Percentiles rank a stretch among this genome's conserved stretches.
Conservation (phyloP, 2,888 invertebrate species). For the Mythimna impura region DNA sequence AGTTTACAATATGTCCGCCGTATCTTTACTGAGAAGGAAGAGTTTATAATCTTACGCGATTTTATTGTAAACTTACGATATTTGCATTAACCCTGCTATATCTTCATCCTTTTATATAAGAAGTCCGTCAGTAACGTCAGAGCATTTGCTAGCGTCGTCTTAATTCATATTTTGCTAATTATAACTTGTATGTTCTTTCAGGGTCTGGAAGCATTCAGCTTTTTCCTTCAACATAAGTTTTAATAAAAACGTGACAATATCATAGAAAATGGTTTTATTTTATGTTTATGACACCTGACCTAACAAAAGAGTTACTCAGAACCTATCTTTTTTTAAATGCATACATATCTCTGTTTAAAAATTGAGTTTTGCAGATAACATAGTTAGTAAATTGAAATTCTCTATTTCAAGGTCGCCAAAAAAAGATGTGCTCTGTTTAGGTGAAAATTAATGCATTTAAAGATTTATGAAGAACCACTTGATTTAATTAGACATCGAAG, state of each 20-base stretch:
- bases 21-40: too few relatives aligned
- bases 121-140: background rate
- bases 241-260: conserved; percentile 1
- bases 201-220: conserved; percentile 2
- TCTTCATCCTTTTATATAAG: background rate
- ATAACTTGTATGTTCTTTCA: conserved; percentile 13
- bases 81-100: background rate
- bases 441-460: background rate
- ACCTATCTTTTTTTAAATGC: too few relatives aligned
- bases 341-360: background rate
- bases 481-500: background rate
- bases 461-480: background rate
- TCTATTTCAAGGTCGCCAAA: background rate
- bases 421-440: background rate
- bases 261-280: background rate
- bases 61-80: background rate
- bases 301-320: background rate
- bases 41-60: background rate
- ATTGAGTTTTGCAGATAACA: background rate
- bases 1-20: background rate
- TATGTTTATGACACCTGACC: background rate
- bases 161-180: background rate
- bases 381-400: background rate
- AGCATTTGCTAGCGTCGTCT: background rate
- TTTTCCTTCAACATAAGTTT: background rate